A percentile compares a stretch with the other conserved stretches of the same genome.
Conservation (phyloP, 2,113 vertebrate genomes). For the Gobius niger region DNA sequence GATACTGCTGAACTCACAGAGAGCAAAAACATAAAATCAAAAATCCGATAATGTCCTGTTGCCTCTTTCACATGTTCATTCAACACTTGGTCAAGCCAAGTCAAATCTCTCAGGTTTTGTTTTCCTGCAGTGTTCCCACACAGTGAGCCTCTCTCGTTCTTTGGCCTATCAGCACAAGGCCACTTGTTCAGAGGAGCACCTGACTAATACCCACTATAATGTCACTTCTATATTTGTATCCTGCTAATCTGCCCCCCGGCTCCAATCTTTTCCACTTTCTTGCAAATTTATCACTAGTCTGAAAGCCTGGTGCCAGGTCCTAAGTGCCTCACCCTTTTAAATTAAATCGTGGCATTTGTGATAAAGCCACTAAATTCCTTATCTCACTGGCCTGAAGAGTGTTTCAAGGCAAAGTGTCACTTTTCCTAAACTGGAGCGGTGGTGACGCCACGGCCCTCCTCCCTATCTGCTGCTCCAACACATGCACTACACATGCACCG, state of each 20-base stretch:
- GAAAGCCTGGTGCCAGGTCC: conserved; percentile 83
- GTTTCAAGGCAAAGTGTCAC: conserved; percentile 92
- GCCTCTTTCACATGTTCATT: background rate
- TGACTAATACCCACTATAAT: conserved; percentile 80
- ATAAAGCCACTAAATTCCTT: conserved; percentile 99
- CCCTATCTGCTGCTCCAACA: conserved; percentile 43
- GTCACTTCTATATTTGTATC: conserved; percentile 84
- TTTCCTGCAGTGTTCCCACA: conserved; percentile 51
- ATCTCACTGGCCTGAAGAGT: conserved; percentile 88
- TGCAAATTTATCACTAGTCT: conserved; percentile 94
- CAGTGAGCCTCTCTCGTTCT: conserved; percentile 28
- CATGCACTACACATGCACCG: conserved; percentile 37
- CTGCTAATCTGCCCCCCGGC: conserved; percentile 78
- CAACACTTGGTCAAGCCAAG: background rate
- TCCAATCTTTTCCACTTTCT: conserved; percentile 80
- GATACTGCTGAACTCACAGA: background rate
- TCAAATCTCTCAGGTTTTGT: conserved; percentile 1
- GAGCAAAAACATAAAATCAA: background rate
- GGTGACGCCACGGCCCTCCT: conserved; percentile 51
- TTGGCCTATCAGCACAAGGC: conserved; percentile 73
- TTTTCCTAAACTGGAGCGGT: conserved; percentile 78
- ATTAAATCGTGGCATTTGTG: conserved; percentile 99
- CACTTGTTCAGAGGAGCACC: conserved; percentile 77
- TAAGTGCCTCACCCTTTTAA: conserved; percentile 94
- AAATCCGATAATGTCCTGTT: background rate